Base-by-base conservation (phyloP, 23 tunicate genomes). In the Styela clava region DNA sequence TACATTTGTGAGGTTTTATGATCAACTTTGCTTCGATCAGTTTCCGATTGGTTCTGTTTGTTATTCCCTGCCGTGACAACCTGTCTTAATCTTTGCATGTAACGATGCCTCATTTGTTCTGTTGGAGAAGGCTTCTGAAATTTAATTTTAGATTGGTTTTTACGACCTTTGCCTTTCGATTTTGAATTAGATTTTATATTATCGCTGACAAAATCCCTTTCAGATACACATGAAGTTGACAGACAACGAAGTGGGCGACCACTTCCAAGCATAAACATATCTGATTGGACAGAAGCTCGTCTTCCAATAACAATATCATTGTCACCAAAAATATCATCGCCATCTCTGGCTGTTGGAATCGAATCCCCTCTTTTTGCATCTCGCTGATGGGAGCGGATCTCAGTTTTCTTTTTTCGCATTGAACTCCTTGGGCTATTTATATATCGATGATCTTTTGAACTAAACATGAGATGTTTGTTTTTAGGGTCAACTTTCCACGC, bases 21-120 rank as follows among this genome's bases (percentile, higher is more conserved):
- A 52, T 65, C 72, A 1, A 63, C 34, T 33, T 61, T 52, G 23
- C 67, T 70, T 5, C 83, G 62, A 44, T 82, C 79, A 30, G 56
- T 82, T 76, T 84, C 87, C 27, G 37, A 56, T 26, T 84, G 62
- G 31, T 31, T 35, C 34, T 84, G 81, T 63, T 74, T 64, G 68
- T 64, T 84, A 33, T 84, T 79, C 1, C 81, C 87, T 2, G 81
- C 81, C 7, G 27, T 51, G 27, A 76, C 52, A 16, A 76, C 81
- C 63, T 76, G 81, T 24, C 52, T 76, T 27, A 76, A 29, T 35
- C 81, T 52, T 25, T 76, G 51, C 64, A 76, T 52, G 23, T 76
- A 76, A 24, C 32, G 81, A 51, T 27, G 27, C 0, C 81, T 52
- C 12, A 24, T 23, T 76, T 76, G 64, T 19, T 76, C 81, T 16